Conservation (phyloP, 2,797 vertebrate species). For the Poeciliopsis infans region DNA sequence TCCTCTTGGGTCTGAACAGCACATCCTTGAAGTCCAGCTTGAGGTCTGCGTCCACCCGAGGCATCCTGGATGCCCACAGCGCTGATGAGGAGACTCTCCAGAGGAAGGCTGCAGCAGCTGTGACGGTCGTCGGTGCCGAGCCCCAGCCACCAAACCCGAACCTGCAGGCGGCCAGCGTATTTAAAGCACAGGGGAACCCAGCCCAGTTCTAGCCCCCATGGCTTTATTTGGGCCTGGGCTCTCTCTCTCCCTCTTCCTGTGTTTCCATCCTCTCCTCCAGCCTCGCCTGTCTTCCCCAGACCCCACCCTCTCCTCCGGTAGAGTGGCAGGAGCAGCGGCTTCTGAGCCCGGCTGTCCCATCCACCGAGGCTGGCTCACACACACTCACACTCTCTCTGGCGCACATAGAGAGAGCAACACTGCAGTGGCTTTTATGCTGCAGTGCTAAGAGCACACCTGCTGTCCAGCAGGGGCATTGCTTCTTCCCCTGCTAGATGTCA, state of each 20-base stretch:
- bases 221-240: constrained; percentile 88
- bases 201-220: constrained; percentile 78
- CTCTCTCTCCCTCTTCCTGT: constrained; percentile 35
- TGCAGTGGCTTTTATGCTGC: constrained; percentile 74
- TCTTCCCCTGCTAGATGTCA: neutral
- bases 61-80: constrained; percentile 80
- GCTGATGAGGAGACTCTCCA: constrained; percentile 61
- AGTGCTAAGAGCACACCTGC: constrained; percentile 76
- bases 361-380: constrained; percentile 49
- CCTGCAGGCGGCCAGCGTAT: constrained; percentile 79
- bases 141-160: constrained; percentile 85
- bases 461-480: constrained; percentile 69
- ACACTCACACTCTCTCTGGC: constrained; percentile 26
- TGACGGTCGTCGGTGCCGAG: constrained; percentile 65
- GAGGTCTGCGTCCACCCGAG: constrained; percentile 93
- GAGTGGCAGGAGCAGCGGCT: constrained; percentile 77
- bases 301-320: constrained; percentile 51
- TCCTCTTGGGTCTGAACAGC: constrained; percentile 94
- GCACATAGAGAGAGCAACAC: constrained; percentile 42
- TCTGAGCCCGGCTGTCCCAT: constrained; percentile 58
- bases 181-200: constrained; percentile 81
- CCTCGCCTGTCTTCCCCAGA: constrained; percentile 42
- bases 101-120: constrained; percentile 67
- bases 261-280: constrained; percentile 50
- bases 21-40: constrained; percentile 99